A percentile compares a stretch with the other conserved stretches of the same genome.
Evolutionary conservation across 2,888 invertebrate species (phyloP).

Genomic region (Orthosia incerta): DNA sequence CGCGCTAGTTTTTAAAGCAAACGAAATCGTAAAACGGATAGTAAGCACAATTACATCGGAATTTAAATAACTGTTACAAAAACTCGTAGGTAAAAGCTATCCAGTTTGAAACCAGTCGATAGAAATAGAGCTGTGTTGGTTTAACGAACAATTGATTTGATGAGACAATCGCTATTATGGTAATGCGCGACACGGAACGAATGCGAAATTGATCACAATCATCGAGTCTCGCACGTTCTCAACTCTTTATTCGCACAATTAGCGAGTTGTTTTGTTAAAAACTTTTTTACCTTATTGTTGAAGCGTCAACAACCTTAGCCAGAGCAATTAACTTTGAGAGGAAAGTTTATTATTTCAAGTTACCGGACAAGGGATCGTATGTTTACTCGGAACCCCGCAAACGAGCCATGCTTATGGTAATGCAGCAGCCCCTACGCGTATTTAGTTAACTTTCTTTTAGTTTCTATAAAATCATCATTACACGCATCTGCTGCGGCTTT

Average conservation of each 20-base stretch:
- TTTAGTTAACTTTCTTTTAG: conserved; percentile 74
- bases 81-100: conserved; percentile 41
- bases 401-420: conserved; percentile 84
- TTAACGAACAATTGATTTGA: conserved; percentile 76
- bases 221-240: conserved; percentile 60
- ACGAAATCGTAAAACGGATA: conserved; percentile 31
- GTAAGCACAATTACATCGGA: conserved; percentile 50
- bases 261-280: conserved; percentile 55
- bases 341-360: conserved; percentile 76
- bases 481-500: conserved; percentile 62
- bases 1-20: conserved; percentile 42
- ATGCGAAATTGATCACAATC: conserved; percentile 71
- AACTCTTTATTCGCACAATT: conserved; percentile 62
- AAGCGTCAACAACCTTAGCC: conserved; percentile 49
- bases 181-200: conserved; percentile 74
- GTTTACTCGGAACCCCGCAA: conserved; percentile 72
- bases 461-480: conserved; percentile 68
- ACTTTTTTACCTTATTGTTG: conserved; percentile 46
- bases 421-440: conserved; percentile 70
- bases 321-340: conserved; percentile 77
- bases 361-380: conserved; percentile 61
- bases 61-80: conserved; percentile 45
- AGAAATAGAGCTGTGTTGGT: conserved; percentile 58
- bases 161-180: conserved; percentile 79
- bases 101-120: conserved; percentile 48